Percentiles rank a stretch among this genome's conserved stretches.
Evolutionary conservation across 2,888 invertebrate genomes (phyloP).

Genomic region (Pandemis heparana): DNA sequence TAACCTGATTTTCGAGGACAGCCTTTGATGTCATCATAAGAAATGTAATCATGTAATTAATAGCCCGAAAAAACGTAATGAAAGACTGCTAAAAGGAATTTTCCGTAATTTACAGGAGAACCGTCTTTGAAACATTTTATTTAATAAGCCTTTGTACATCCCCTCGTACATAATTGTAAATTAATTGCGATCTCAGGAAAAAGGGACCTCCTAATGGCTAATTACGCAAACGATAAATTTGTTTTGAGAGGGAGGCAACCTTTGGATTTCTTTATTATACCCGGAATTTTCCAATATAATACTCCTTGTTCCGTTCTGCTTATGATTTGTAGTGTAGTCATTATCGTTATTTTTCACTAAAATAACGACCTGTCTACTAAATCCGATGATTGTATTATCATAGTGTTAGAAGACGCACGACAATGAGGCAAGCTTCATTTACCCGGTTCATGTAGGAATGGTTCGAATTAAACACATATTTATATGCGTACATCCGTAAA

Average conservation of each 20-base stretch:
- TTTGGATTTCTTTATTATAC: conserved; percentile 48
- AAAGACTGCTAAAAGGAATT: conserved; percentile 68
- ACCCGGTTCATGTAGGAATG: too few relatives aligned
- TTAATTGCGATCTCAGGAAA: conserved; percentile 69
- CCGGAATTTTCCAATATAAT: not conserved
- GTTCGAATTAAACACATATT: too few relatives aligned
- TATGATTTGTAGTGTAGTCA: too few relatives aligned
- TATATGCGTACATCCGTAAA: too few relatives aligned
- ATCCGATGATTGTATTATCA: too few relatives aligned
- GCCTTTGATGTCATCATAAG: conserved; percentile 23
- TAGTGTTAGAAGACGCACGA: too few relatives aligned
- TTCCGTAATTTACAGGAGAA: conserved; percentile 63
- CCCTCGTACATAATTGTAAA: conserved; percentile 81
- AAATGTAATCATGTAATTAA: conserved; percentile 25
- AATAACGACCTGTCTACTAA: too few relatives aligned
- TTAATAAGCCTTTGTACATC: conserved; percentile 77
- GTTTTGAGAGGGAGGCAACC: conserved; percentile 57
- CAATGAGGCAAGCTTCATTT: too few relatives aligned
- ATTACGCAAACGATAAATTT: conserved; percentile 77
- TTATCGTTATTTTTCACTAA: too few relatives aligned
- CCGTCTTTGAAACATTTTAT: conserved; percentile 75
- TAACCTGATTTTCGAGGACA: conserved; percentile 8
- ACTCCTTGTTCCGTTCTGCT: not conserved
- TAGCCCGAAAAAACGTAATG: conserved; percentile 49
- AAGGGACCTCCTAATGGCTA: conserved; percentile 57